Evolutionary conservation across 1,140 invertebrate genomes (phyloP).

Genomic region (Drosophila persimilis): DNA sequence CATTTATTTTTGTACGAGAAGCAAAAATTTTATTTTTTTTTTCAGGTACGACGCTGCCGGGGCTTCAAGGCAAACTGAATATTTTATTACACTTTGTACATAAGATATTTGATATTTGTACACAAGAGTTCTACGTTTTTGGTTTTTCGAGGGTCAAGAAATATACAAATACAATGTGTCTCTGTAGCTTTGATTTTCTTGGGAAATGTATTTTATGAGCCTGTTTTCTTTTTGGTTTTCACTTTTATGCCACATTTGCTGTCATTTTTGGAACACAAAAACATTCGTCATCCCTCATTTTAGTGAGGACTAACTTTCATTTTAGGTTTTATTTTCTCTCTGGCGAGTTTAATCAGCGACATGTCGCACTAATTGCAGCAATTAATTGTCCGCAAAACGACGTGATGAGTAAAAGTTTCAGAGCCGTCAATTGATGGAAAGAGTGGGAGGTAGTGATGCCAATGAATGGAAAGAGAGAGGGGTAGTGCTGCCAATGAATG

Average conservation of each 20-base stretch:
- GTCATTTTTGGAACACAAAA: background rate
- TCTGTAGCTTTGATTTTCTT: background rate
- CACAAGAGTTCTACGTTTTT: too few species aligned
- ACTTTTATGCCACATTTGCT: background rate
- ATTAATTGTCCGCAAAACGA: slow-evolving; percentile 57
- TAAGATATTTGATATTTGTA: too few species aligned
- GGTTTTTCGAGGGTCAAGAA: too few species aligned
- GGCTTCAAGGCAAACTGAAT: too few species aligned
- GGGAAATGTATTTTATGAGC: too few species aligned
- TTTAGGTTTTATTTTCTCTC: slow-evolving; percentile 15
- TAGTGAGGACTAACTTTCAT: slow-evolving; percentile 16
- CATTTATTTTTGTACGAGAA: background rate
- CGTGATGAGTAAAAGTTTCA: slow-evolving; percentile 44
- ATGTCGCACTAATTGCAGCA: slow-evolving; percentile 67
- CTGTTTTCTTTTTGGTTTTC: background rate
- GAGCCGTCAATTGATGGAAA: slow-evolving; percentile 30
- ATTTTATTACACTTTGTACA: too few species aligned
- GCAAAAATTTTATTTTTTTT: too few species aligned
- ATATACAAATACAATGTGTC: too few species aligned
- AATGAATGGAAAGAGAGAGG: background rate
- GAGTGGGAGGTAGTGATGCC: background rate
- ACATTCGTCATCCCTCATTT: slow-evolving; percentile 4
- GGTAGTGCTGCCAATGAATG: background rate
- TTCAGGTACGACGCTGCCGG: too few species aligned
- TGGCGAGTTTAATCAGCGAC: slow-evolving; percentile 52